Evolutionary conservation across 2,888 invertebrate genomes (phyloP), one percentile per base, ranked within the genome.

Genomic region (Amphipyra tragopoginis): DNA sequence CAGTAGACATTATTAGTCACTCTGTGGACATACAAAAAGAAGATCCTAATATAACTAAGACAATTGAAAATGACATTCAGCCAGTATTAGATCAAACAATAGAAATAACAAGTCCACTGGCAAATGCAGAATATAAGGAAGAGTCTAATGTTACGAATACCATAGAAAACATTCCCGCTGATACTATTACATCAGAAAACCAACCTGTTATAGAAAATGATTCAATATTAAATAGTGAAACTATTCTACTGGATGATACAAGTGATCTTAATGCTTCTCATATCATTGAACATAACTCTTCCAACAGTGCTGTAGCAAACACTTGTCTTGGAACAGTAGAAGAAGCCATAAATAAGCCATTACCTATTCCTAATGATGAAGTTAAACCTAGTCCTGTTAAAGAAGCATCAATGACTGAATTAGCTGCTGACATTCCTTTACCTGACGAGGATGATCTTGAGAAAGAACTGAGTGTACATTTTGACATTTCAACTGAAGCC

Each of bases 391-490:
- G 29, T 60, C 45, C 48, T 40, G n/a, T 54, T 38, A 55, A 47
- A 58, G 65, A 71, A 54, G 21, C 50, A 10, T 57, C 56, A 42
- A 53, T 72, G 15, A 62, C 62, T 60, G 72, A 76, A 43, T 64
- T 73, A 34, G 84, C 86, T 49, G 80, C 77, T 59, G 81, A 88
- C 72, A 68, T 86, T 65, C 85, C 87, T 56, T 79, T 90, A 59
- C 88, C 90, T 54, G 86, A 88, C 83, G 89, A 89, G 62, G 85
- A 88, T 76, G 85, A 88, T 45, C 54, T 83, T 64, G 86, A 87
- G 11, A 77, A 78, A 62, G 80, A 77, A 50, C n/a, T 65, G 10
- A 53, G 53, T 43, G 15, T 59, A 14, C 49, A 33, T 54, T 39
- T 21, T 52, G 54, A 47, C 11, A 48, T 11, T 36, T n/a, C 44